phyloP scores from a whole-genome alignment of 2,888 invertebrate genomes.

The Stegana nigrithorax region DNA sequence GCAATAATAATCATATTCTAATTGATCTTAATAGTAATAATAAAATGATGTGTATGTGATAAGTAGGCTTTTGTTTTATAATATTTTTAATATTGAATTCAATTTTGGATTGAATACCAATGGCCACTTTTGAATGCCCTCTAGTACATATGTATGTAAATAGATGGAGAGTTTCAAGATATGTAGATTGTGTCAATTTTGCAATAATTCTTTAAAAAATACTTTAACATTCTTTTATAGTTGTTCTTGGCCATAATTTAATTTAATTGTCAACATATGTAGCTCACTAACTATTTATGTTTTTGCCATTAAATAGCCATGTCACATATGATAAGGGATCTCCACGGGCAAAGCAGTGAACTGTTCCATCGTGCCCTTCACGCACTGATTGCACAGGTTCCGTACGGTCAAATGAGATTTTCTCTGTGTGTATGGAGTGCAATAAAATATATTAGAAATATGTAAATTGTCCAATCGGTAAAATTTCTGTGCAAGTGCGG shows the following conservation, averaged over 20 bases:
- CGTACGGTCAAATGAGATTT: conserved; percentile 72
- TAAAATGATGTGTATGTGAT: too few species aligned
- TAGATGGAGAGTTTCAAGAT: neutral
- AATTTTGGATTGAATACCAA: too few species aligned
- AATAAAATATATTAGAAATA: neutral
- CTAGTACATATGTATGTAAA: neutral
- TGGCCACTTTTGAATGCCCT: neutral
- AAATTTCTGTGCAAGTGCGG: too few species aligned
- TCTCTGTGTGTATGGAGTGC: conserved; percentile 65
- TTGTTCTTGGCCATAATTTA: too few species aligned
- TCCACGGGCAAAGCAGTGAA: conserved; percentile 67
- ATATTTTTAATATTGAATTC: too few species aligned
- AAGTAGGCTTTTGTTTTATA: too few species aligned
- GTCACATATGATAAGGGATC: conserved; percentile 68
- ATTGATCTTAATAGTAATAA: too few species aligned
- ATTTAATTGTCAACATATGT: too few species aligned
- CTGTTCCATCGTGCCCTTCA: conserved; percentile 70
- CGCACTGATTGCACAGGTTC: conserved; percentile 70
- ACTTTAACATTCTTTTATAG: too few species aligned
- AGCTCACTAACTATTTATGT: conserved; percentile 62
- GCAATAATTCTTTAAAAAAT: too few species aligned
- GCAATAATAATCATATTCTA: too few species aligned
- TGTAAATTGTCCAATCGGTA: neutral
- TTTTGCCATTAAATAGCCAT: conserved; percentile 69
- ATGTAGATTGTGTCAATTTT: too few species aligned